phyloP scores from a whole-genome alignment of 2,888 invertebrate genomes.

The Lamproptera curius region DNA sequence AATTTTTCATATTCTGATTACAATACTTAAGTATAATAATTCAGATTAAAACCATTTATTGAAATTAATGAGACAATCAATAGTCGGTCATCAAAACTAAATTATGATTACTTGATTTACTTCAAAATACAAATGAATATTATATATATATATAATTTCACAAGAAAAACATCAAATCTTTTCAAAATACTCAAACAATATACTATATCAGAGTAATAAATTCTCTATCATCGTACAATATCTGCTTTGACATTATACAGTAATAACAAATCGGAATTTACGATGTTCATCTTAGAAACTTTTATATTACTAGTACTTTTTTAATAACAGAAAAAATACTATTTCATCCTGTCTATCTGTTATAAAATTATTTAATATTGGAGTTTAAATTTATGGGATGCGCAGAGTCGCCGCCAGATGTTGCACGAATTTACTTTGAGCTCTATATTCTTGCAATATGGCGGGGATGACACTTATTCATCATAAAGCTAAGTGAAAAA shows the following conservation, averaged over 20 bases:
- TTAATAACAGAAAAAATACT: conserved; percentile 1
- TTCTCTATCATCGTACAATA: not conserved
- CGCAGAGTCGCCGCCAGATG: conserved; percentile 17
- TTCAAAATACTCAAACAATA: not conserved
- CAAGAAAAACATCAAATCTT: not conserved
- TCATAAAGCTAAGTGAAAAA: conserved; percentile 18
- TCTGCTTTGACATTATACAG: not conserved
- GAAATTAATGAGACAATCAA: too few relatives aligned
- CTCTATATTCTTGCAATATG: conserved; percentile 21
- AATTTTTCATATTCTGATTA: too few relatives aligned
- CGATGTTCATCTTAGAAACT: not conserved
- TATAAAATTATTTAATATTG: conserved; percentile 20
- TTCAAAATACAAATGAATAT: too few relatives aligned
- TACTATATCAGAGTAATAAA: not conserved
- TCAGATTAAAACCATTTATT: too few relatives aligned
- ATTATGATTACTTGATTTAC: too few relatives aligned
- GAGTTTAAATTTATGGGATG: conserved; percentile 21
- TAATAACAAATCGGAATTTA: not conserved
- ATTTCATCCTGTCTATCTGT: conserved; percentile 7
- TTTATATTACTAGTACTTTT: too few relatives aligned
- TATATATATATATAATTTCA: too few relatives aligned
- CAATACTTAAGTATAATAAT: too few relatives aligned
- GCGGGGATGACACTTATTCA: conserved; percentile 14
- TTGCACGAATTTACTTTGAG: conserved; percentile 18
- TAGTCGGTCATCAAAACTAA: too few relatives aligned